phyloP scores from a whole-genome alignment of 2,113 vertebrate species.

The Barbus barbus region DNA sequence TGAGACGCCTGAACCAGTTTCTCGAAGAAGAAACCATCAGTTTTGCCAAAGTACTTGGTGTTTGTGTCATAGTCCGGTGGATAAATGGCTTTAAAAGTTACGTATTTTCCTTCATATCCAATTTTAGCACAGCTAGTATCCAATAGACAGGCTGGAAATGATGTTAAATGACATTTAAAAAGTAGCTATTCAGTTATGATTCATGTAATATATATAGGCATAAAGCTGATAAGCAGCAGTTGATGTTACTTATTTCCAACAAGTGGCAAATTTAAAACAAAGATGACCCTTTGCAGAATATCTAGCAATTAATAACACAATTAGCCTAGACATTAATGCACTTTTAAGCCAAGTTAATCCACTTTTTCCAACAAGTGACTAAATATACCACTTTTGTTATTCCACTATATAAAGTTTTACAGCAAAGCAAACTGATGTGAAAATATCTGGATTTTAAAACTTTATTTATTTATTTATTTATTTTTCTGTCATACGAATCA shows the following conservation, averaged over 20 bases:
- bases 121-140: not conserved
- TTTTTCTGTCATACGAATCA: not conserved
- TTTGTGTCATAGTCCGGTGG: not conserved
- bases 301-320: not conserved
- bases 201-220: not conserved
- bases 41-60: constrained; percentile 8
- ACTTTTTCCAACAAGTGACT: not conserved
- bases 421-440: not conserved
- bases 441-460: too few species aligned
- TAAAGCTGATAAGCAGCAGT: not conserved
- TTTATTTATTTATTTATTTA: too few species aligned
- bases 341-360: too few species aligned
- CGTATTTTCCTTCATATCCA: not conserved
- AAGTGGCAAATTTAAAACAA: not conserved
- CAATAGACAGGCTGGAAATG: not conserved
- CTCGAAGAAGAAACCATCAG: not conserved
- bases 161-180: not conserved
- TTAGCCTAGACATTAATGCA: too few species aligned
- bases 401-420: not conserved
- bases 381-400: not conserved
- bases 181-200: not conserved
- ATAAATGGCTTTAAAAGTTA: not conserved
- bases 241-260: not conserved
- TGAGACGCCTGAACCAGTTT: not conserved
- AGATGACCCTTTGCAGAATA: not conserved